Base-by-base conservation (phyloP, 2,888 invertebrate genomes). In the Pardosa pseudoannulata region DNA sequence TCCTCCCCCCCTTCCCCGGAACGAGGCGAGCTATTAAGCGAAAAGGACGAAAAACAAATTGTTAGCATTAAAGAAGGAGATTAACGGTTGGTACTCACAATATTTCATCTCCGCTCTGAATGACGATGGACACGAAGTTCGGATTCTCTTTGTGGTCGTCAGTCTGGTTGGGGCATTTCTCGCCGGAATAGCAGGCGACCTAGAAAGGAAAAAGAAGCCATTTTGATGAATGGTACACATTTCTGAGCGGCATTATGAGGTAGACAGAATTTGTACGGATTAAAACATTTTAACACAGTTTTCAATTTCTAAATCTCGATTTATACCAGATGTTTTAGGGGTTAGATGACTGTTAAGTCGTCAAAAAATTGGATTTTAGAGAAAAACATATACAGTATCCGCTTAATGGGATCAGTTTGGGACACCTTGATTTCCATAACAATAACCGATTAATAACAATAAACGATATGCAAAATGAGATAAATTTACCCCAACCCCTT, bases 131-230 rank as follows among this genome's bases (percentile, higher is more conserved):
- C 23, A 76, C 41, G 0, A 46, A 27, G 11, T 46, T 71, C 9
- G 82, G 9, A 31, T 62, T 19, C 13, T 82, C 76, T 76, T 76
- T 41, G 13, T 67, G 46, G 23, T 76, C 76, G 3, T 71, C 27
- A 0, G 76, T 82, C 27, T 64, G 71, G 64, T 82, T 82, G 19
- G 41, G 28, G 70, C 82, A 82, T 41, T 76, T 76, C 65, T 27
- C 75, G 31, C 82, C 82, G 13, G 71, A 71, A 50, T 71, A 76
- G 46, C 82, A 82, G n/a, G 82, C 82, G 71, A 62, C 71, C 82
- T 82, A 64, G 5, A 76, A 81, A 11, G 16, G n/a, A 62, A 65
- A 29, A 46, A 39, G 19, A 65, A 2, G 2, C 2, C 9, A 46
- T 46, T 7, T 46, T 46, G 46, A 46, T 16, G 16, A 46, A 46